Evolutionary conservation across 2,113 vertebrate genomes (phyloP).

Genomic region (Syngnathus floridae): DNA sequence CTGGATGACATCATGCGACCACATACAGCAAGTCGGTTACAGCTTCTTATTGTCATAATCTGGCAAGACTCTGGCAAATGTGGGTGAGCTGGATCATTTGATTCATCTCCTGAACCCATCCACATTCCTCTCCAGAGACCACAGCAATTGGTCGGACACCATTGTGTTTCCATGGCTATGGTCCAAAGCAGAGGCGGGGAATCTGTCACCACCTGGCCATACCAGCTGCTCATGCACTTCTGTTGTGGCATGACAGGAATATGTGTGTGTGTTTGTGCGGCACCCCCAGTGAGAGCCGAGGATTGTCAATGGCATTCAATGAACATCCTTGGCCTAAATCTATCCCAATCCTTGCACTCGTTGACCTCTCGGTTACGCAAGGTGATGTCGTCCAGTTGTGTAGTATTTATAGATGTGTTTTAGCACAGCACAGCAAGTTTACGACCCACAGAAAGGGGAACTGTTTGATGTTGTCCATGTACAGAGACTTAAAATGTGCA

Average conservation of each 20-base stretch:
- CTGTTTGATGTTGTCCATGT: constrained; percentile 12
- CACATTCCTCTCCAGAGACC: constrained; percentile 26
- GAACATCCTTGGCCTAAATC: constrained; percentile 10
- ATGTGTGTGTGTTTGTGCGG: constrained; percentile 13
- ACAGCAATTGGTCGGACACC: constrained; percentile 36
- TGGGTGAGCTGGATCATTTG: constrained; percentile 52
- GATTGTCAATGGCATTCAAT: constrained; percentile 7
- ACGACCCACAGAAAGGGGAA: constrained; percentile 22
- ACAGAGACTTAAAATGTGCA: constrained; percentile 10
- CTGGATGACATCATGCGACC: constrained; percentile 20
- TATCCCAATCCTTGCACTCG: constrained; percentile 11
- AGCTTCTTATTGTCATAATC: constrained; percentile 49
- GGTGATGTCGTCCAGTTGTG: constrained; percentile 23
- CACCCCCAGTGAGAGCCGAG: constrained; percentile 2
- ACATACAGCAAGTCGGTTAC: constrained; percentile 33
- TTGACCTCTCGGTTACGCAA: constrained; percentile 42
- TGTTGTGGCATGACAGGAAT: constrained; percentile 44
- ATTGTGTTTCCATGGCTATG: constrained; percentile 58
- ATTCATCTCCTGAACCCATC: constrained; percentile 40
- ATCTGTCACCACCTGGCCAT: constrained; percentile 65
- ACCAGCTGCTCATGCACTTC: constrained; percentile 58
- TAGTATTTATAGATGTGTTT: constrained; percentile 48
- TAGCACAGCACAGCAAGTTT: constrained; percentile 23
- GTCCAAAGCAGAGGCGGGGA: constrained; percentile 59
- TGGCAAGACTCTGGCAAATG: constrained; percentile 39